These are phyloP conservation scores for Athrips mouffetella DNA, from an alignment of 2,888 invertebrate species.

Conservation along the genomic window DNA sequence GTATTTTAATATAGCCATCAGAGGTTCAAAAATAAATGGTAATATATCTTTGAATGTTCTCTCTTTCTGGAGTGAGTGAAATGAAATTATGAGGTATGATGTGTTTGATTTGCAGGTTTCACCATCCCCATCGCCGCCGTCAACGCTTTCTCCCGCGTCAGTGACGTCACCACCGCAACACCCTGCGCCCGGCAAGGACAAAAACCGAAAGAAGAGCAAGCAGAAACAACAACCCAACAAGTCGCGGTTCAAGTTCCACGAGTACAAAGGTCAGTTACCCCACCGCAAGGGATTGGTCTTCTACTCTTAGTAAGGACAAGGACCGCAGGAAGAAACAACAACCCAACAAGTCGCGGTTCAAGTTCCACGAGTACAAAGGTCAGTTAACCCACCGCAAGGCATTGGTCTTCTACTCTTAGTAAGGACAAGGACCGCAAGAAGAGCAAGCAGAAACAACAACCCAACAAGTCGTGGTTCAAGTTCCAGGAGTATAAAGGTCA, in stretches of 20 bases:
- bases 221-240: conserved; percentile 83
- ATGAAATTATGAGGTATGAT: too few species aligned
- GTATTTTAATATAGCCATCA: too few species aligned
- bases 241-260: conserved; percentile 93
- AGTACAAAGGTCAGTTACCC: conserved; percentile 71
- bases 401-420: too few species aligned
- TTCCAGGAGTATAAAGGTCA: conserved; percentile 88
- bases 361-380: conserved; percentile 49
- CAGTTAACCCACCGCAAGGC: too few species aligned
- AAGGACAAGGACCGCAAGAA: conserved; percentile 91
- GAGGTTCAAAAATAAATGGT: too few species aligned
- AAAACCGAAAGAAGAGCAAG: conserved; percentile 87
- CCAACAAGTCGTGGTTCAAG: conserved; percentile 85
- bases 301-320: too few species aligned
- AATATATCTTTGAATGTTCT: too few species aligned
- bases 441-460: conserved; percentile 84
- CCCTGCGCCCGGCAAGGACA: conserved; percentile 84
- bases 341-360: neutral
- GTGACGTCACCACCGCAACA: conserved; percentile 64
- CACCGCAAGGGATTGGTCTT: too few species aligned
- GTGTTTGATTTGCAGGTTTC: conserved; percentile 87
- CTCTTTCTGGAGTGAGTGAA: too few species aligned
- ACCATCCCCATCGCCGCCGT: conserved; percentile 88
- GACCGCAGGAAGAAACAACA: neutral
- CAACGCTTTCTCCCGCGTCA: conserved; percentile 61